Percentiles rank a stretch among this genome's conserved stretches.
Conservation (phyloP, 2,797 vertebrate species). For the Betta splendens region DNA sequence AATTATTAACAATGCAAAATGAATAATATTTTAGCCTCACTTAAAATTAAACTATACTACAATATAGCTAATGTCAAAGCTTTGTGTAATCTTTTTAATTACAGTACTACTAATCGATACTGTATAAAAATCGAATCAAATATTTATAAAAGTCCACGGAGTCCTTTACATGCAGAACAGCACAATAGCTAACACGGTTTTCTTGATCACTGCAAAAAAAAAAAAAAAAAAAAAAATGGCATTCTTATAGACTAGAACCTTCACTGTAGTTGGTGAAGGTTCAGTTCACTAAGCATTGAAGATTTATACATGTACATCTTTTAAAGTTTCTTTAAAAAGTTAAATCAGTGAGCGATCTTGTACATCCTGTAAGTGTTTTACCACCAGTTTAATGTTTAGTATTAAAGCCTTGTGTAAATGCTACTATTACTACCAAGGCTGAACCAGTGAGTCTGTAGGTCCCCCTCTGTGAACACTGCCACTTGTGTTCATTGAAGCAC, state of each 20-base stretch:
- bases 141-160: neutral
- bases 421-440: neutral
- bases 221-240: no score
- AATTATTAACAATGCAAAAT: constrained; percentile 1
- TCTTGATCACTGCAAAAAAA: constrained; percentile 13
- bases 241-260: no score
- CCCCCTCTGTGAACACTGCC: constrained; percentile 20
- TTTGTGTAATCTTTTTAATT: neutral
- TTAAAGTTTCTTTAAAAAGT: neutral
- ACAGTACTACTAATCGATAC: neutral
- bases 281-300: no score
- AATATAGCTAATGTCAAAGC: neutral
- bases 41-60: neutral
- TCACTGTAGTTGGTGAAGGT: no score
- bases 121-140: neutral
- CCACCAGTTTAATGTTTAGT: neutral
- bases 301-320: no score
- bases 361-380: neutral
- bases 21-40: neutral
- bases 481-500: constrained; percentile 24
- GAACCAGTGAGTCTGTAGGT: constrained; percentile 12
- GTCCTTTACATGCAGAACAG: no score
- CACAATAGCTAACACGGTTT: no score
- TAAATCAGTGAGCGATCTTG: neutral
- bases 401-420: neutral